Conservation (phyloP, 2,113 vertebrate genomes). For the Alaudala cheleensis region DNA sequence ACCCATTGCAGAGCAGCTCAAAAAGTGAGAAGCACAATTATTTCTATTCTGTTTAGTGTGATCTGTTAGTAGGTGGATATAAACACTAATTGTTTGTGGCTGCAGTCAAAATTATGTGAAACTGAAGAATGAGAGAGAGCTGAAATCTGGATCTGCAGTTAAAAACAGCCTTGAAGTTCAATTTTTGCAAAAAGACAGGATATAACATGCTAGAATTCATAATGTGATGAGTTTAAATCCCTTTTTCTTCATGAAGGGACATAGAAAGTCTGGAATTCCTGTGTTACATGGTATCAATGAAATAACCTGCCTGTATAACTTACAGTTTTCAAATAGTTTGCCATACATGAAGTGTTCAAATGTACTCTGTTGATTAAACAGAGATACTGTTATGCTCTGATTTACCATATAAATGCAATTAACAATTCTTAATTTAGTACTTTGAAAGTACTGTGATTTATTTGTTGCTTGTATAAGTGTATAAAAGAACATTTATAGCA, state of each 20-base stretch:
- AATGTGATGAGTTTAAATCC: not conserved
- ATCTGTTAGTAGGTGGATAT: not conserved
- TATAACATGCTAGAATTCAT: not conserved
- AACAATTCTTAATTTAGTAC: not conserved
- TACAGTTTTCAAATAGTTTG: not conserved
- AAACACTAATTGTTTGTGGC: not conserved
- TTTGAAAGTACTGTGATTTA: not conserved
- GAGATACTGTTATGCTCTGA: not conserved
- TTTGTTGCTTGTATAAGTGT: not conserved
- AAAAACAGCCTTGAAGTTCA: not conserved
- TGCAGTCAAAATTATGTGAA: not conserved
- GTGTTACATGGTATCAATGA: not conserved
- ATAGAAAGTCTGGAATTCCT: not conserved
- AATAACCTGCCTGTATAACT: not conserved
- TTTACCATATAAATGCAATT: not conserved
- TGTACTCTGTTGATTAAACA: not conserved
- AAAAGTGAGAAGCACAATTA: not conserved
- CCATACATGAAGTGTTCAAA: not conserved
- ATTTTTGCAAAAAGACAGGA: not conserved
- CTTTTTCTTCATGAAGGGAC: not conserved
- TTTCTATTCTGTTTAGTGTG: not conserved
- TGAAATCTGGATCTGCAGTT: not conserved
- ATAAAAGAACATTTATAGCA: not conserved
- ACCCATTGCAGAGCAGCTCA: not conserved
- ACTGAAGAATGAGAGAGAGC: not conserved